Percentiles rank a stretch among this genome's conserved stretches.
phyloP scores from a whole-genome alignment of 2,113 vertebrate genomes.

The Oenanthe oenanthe region DNA sequence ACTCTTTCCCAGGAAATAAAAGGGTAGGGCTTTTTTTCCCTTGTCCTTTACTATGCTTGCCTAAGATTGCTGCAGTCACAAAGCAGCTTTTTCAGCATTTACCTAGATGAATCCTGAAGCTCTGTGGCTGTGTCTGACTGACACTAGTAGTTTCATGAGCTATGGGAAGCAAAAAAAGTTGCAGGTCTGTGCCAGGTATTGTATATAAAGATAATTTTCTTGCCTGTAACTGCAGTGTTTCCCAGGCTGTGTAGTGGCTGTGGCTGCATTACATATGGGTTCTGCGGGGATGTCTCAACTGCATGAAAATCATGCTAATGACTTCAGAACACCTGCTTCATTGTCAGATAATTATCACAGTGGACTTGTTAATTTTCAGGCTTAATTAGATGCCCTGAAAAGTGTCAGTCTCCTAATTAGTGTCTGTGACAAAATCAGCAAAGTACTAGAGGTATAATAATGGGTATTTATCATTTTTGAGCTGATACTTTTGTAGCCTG shows the following conservation, averaged over 20 bases:
- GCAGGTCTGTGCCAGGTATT: background rate
- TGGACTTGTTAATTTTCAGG: background rate
- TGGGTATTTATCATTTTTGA: background rate
- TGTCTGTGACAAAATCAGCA: background rate
- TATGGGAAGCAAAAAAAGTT: background rate
- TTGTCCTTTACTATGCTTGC: background rate
- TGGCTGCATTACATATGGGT: accelerated
- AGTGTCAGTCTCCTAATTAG: background rate
- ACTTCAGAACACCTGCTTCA: background rate
- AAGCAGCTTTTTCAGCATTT: background rate
- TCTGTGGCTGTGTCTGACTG: background rate
- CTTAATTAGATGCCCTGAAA: background rate
- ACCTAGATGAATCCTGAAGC: background rate
- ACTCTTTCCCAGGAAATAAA: slow-evolving; percentile 29
- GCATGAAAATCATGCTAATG: background rate
- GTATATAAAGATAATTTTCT: background rate
- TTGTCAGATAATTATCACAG: background rate
- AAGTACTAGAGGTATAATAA: background rate
- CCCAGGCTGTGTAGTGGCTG: background rate
- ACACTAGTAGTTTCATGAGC: background rate
- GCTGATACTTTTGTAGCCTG: background rate
- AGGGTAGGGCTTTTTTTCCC: background rate
- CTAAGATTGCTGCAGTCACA: background rate
- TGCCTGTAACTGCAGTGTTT: background rate
- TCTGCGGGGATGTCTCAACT: background rate